Base-by-base conservation (phyloP, 2,113 vertebrate genomes). In the Brevimyrus niger region DNA sequence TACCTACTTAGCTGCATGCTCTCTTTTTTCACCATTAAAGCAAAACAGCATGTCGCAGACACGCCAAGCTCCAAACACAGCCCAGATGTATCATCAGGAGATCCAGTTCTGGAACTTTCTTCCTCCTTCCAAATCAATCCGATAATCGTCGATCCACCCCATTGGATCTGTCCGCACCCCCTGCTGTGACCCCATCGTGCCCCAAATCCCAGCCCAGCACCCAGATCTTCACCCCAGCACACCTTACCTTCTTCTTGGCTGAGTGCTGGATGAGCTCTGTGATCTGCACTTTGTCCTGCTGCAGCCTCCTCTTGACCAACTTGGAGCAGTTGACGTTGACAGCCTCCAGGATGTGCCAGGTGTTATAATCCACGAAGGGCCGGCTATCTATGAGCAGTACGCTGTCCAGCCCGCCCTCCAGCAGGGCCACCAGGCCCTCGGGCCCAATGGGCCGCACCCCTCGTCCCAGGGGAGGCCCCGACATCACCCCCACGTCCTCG, bases 261-360 rank as follows among this genome's bases (percentile, higher is more conserved):
- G 97, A 97, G 92, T 99, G 97, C 93, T 98, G 97, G 94, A 99
- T 97, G 85, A 99, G 97, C 90, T 99, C 98, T 0, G 95, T 92
- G 91, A 99, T 97, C 94, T 97, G 93, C 91, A 99, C 97, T 89
- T 99, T 99, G 95, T 99, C 98, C 94, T 99, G 98, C 93, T 97
- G 97, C 93, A 99, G 95, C 93, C 98, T 95, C 91, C 98, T 96
- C 95, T 98, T 99, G 97, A 99, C 98, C 87, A 99, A 97, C 94
- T 98, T 99, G 93, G 98, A 99, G 94, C 98, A 98, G 96, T 99
- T 98, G 92, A 99, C 97, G 90, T 98, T 99, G 91, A 99, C 95
- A 17, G 98, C 98, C 93, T 98, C 97, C 94, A 99, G 95, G 94
- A 99, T 97, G 95, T 98, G 98, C 9, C 97, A 96, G 0, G 97